Percentiles rank a stretch among this genome's conserved stretches.
Conservation (phyloP, 2,113 vertebrate genomes). For the Pholis gunnellus region DNA sequence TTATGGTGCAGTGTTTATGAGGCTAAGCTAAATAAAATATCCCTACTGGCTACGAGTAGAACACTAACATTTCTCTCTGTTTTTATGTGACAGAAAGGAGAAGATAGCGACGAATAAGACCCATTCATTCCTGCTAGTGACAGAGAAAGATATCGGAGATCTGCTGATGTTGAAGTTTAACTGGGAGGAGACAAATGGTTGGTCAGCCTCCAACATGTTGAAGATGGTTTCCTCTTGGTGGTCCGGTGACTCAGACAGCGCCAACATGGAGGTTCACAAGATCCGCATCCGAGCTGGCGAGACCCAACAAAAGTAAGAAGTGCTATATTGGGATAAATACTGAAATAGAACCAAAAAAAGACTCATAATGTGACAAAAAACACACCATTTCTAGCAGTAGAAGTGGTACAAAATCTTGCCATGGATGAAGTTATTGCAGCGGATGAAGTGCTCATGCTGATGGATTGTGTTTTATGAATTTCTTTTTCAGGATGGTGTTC, state of each 20-base stretch:
- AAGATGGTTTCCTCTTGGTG: constrained; percentile 82
- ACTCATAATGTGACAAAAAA: not conserved
- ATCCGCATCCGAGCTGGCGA: constrained; percentile 83
- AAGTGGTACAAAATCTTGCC: not conserved
- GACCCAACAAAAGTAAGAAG: constrained; percentile 81
- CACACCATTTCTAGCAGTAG: not conserved
- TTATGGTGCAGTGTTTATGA: constrained; percentile 40
- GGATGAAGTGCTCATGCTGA: not conserved
- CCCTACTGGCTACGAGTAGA: not conserved
- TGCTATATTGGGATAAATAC: not conserved
- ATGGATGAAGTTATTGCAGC: not conserved
- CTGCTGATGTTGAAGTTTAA: constrained; percentile 83
- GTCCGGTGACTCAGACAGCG: constrained; percentile 61
- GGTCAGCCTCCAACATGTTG: constrained; percentile 75
- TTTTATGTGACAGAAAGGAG: constrained; percentile 73
- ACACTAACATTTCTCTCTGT: not conserved
- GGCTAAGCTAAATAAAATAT: not conserved
- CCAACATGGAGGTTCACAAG: constrained; percentile 76
- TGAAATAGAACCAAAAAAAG: too few relatives aligned
- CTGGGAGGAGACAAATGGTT: constrained; percentile 76
- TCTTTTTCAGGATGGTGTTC: constrained; percentile 75
- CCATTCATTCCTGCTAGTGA: constrained; percentile 83
- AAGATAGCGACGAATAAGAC: constrained; percentile 79
- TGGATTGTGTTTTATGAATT: not conserved
- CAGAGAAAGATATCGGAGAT: constrained; percentile 83